phyloP scores from a whole-genome alignment of 2,797 vertebrate genomes.

The Cottoperca gobio region DNA sequence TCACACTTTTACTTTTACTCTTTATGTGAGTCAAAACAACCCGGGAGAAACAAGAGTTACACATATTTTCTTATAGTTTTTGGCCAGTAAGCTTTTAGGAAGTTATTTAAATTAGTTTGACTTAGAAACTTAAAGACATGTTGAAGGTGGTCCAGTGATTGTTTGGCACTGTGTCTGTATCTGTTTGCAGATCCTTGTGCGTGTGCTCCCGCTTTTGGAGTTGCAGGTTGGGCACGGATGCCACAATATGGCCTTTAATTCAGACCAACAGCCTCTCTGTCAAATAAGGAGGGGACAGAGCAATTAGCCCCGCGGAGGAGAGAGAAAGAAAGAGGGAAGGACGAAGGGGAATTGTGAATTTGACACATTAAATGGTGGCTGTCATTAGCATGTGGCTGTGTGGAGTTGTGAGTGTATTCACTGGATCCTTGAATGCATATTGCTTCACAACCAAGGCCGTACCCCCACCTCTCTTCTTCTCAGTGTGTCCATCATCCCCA shows the following conservation, averaged over 20 bases:
- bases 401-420: constrained; percentile 73
- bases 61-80: neutral
- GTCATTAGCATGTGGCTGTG: constrained; percentile 86
- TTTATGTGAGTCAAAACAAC: neutral
- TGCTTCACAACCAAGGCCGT: constrained; percentile 57
- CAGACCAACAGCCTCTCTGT: constrained; percentile 79
- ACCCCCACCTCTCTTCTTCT: constrained; percentile 56
- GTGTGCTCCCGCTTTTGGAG: constrained; percentile 30
- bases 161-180: constrained; percentile 35
- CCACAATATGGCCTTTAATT: constrained; percentile 85
- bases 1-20: neutral
- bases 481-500: constrained; percentile 73
- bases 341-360: constrained; percentile 78
- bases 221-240: constrained; percentile 64
- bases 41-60: neutral
- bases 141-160: constrained; percentile 55
- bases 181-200: constrained; percentile 27
- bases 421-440: constrained; percentile 77
- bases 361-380: constrained; percentile 83
- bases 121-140: constrained; percentile 58
- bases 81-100: neutral
- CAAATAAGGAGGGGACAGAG: constrained; percentile 77
- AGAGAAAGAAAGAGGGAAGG: constrained; percentile 62
- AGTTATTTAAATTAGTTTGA: too few relatives aligned
- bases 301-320: constrained; percentile 81